Evolutionary conservation across 2,888 invertebrate species (phyloP).

Genomic region (Rosalia funebris): DNA sequence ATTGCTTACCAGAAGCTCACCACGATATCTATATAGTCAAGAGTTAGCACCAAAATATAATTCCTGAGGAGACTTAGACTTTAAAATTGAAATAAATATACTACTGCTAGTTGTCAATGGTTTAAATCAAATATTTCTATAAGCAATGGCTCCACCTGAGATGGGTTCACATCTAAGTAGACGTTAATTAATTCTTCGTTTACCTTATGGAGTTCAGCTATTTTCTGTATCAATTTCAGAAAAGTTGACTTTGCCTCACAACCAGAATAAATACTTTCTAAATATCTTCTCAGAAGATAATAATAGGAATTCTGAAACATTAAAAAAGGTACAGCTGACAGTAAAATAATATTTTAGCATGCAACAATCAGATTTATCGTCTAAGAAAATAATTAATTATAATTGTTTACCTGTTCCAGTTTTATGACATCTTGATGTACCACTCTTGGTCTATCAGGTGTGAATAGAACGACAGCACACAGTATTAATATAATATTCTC

Average conservation of each 20-base stretch:
- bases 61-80: constrained; percentile 22
- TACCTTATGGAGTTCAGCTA: constrained; percentile 86
- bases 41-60: constrained; percentile 15
- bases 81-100: constrained; percentile 6
- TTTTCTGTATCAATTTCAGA: constrained; percentile 88
- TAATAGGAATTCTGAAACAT: constrained; percentile 86
- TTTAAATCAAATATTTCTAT: constrained; percentile 96
- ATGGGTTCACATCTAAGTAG: constrained; percentile 91
- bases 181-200: constrained; percentile 93
- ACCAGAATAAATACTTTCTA: constrained; percentile 84
- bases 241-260: constrained; percentile 90
- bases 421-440: constrained; percentile 87
- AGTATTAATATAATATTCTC: constrained; percentile 90
- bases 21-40: not conserved
- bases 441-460: constrained; percentile 82
- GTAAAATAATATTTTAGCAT: too few species aligned
- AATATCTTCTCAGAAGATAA: constrained; percentile 83
- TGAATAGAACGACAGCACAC: constrained; percentile 90
- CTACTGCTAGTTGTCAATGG: constrained; percentile 56
- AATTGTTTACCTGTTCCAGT: constrained; percentile 79
- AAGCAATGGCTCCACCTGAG: constrained; percentile 89
- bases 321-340: too few species aligned
- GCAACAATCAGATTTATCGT: too few species aligned
- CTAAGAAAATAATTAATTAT: too few species aligned
- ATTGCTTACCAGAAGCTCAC: too few species aligned